Conservation (phyloP, 2,888 invertebrate genomes). For the Blastobasis lacticolella region DNA sequence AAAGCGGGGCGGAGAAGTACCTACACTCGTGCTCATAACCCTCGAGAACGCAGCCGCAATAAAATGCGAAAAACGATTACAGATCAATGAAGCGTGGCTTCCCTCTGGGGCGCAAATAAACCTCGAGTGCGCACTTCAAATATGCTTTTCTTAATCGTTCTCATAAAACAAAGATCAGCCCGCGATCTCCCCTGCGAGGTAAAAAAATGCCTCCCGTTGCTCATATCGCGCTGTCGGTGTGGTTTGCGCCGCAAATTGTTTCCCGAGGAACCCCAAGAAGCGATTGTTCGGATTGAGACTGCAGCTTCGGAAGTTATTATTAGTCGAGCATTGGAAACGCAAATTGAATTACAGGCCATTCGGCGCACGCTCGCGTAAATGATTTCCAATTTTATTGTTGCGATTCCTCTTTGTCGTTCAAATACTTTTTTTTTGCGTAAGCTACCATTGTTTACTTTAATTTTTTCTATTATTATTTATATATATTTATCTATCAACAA, state of each 20-base stretch:
- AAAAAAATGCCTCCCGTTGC: slow-evolving; percentile 54
- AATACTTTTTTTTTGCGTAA: too few relatives aligned
- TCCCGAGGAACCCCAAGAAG: slow-evolving; percentile 49
- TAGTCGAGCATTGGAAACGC: slow-evolving; percentile 43
- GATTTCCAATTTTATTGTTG: slow-evolving; percentile 18
- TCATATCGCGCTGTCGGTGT: slow-evolving; percentile 59
- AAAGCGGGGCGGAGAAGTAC: slow-evolving; percentile 26
- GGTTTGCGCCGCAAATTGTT: slow-evolving; percentile 66
- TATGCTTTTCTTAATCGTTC: slow-evolving; percentile 76
- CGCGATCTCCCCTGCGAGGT: slow-evolving; percentile 54
- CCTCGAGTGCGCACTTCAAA: slow-evolving; percentile 70
- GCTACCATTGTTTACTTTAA: too few relatives aligned
- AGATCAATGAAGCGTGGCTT: slow-evolving; percentile 70
- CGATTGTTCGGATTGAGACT: slow-evolving; percentile 53
- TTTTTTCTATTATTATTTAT: too few relatives aligned
- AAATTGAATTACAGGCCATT: slow-evolving; percentile 42
- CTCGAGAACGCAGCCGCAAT: slow-evolving; percentile 51
- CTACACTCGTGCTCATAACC: slow-evolving; percentile 47
- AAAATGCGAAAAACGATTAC: slow-evolving; percentile 72
- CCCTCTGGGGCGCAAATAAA: slow-evolving; percentile 70
- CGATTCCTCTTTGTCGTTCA: background rate
- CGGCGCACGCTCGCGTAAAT: slow-evolving; percentile 37
- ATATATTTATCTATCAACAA: too few relatives aligned
- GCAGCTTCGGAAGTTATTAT: slow-evolving; percentile 48
- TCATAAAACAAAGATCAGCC: slow-evolving; percentile 74